Conservation (phyloP, 2,888 invertebrate genomes). For the Drosophila cognata region DNA sequence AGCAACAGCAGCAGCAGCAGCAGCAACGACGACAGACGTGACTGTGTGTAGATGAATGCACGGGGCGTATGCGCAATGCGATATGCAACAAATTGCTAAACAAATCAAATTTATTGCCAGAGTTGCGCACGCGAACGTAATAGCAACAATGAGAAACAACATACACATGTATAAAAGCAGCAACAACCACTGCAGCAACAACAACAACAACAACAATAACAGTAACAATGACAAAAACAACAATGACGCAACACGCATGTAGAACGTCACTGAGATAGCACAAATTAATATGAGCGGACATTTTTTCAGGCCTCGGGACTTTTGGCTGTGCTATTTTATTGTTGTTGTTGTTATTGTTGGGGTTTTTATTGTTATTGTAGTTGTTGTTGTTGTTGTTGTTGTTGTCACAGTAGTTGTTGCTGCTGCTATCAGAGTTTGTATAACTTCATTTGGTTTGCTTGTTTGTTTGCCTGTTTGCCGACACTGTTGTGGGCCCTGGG, state of each 20-base stretch:
- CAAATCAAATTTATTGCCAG: slow-evolving; percentile 78
- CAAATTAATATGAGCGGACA: slow-evolving; percentile 71
- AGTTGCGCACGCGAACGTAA: slow-evolving; percentile 47
- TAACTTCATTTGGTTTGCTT: slow-evolving; percentile 73
- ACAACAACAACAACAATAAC: slow-evolving; percentile 6
- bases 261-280: slow-evolving; percentile 67
- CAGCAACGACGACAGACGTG: slow-evolving; percentile 56
- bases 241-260: slow-evolving; percentile 59
- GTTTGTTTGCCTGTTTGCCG: slow-evolving; percentile 32
- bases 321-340: slow-evolving; percentile 5
- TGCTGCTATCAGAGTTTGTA: slow-evolving; percentile 68
- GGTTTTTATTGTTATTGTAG: slow-evolving; percentile 13
- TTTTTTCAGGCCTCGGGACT: slow-evolving; percentile 53
- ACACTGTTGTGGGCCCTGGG: slow-evolving; percentile 36
- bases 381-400: slow-evolving; percentile 15
- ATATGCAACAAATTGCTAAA: slow-evolving; percentile 81
- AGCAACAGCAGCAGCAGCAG: slow-evolving; percentile 8
- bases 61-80: slow-evolving; percentile 80
- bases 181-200: neutral
- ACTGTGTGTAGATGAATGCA: slow-evolving; percentile 71
- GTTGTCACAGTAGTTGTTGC: slow-evolving; percentile 21
- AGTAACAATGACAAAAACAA: slow-evolving; percentile 10
- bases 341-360: slow-evolving; percentile 15
- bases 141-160: slow-evolving; percentile 1
- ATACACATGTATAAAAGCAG: slow-evolving; percentile 2